Evolutionary conservation across 2,113 vertebrate species (phyloP).

Genomic region (Cyprinodon brontotheroides): DNA sequence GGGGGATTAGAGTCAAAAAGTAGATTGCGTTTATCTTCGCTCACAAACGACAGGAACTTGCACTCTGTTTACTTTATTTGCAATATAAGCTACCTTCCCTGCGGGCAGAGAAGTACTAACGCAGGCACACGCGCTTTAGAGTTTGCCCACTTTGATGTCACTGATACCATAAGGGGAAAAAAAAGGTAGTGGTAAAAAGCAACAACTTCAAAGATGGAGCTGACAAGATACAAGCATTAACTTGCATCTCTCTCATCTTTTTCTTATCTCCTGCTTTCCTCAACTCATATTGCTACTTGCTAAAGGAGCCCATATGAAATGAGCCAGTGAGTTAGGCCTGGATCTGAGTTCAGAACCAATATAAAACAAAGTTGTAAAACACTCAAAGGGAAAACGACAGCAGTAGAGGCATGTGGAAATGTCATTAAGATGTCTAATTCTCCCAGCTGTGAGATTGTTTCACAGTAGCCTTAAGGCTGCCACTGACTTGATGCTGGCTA

Average conservation of each 20-base stretch:
- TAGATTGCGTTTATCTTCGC: slow-evolving; percentile 29
- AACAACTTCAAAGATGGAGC: slow-evolving; percentile 78
- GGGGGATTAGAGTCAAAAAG: slow-evolving; percentile 33
- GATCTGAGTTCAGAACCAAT: slow-evolving; percentile 26
- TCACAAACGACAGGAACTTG: slow-evolving; percentile 7
- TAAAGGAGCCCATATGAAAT: slow-evolving; percentile 62
- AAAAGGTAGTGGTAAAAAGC: slow-evolving; percentile 57
- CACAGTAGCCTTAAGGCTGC: slow-evolving; percentile 56
- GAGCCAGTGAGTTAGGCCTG: slow-evolving; percentile 49
- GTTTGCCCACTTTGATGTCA: slow-evolving; percentile 77
- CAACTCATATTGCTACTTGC: slow-evolving; percentile 55
- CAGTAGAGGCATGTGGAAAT: slow-evolving; percentile 41
- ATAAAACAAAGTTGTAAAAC: slow-evolving; percentile 56
- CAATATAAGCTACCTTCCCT: slow-evolving; percentile 62
- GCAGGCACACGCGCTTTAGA: slow-evolving; percentile 31
- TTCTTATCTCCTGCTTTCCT: slow-evolving; percentile 49
- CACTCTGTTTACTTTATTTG: slow-evolving; percentile 51
- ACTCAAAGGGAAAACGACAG: slow-evolving; percentile 50
- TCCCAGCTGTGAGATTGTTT: slow-evolving; percentile 52
- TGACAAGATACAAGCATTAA: slow-evolving; percentile 78
- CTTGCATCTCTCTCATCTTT: slow-evolving; percentile 53
- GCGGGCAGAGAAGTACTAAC: slow-evolving; percentile 36
- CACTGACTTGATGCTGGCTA: slow-evolving; percentile 42
- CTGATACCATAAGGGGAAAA: slow-evolving; percentile 67
- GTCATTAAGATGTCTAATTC: slow-evolving; percentile 55